Base-by-base conservation (phyloP, 2,888 invertebrate genomes). In the Salpingus planirostris region DNA sequence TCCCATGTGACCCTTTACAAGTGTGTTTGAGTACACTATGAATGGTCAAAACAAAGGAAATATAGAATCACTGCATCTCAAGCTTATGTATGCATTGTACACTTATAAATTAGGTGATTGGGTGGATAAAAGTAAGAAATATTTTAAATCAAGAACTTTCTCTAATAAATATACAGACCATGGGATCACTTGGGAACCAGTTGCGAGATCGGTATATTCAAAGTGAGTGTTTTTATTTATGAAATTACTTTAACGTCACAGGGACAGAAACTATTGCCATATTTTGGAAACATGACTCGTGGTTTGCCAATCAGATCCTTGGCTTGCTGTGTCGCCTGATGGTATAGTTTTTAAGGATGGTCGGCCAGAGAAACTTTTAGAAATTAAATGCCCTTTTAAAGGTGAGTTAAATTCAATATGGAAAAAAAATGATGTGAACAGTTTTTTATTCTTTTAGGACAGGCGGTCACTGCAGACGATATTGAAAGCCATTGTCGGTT, bases 81-180 rank as follows among this genome's bases (percentile, higher is more conserved):
- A 14, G 27, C 15, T 7, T 27, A 15, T n/a, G n/a, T n/a, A n/a
- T 15, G 10, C n/a, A 12, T 26, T 15, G 15, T 27, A 6, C 10
- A 15, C 27, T 1, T 15, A 27, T 13, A 27, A 27, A 27, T 13
- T 8, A 14, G 10, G 11, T 3, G 21, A 21, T 8, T 21, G 21
- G 29, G n/a, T 3, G 4, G 12, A 1, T 7, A 29, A 29, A 21
- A 21, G 21, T 11, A 4, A 11, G 12, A 29, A 29, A 29, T 29
- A 29, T 21, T 29, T 29, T 8, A 7, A 18, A 3, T 12, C 18
- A n/a, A 29, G 10, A 11, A 8, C 6, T 10, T 21, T 21, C 10
- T 21, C 5, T 8, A 28, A 28, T 28, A 21, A 18, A 13, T 28
- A 12, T n/a, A 21, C 11, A 8, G 1, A 11, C 8, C 29, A 28